phyloP scores from a whole-genome alignment of 1,140 invertebrate genomes.

The Saccostrea echinata region DNA sequence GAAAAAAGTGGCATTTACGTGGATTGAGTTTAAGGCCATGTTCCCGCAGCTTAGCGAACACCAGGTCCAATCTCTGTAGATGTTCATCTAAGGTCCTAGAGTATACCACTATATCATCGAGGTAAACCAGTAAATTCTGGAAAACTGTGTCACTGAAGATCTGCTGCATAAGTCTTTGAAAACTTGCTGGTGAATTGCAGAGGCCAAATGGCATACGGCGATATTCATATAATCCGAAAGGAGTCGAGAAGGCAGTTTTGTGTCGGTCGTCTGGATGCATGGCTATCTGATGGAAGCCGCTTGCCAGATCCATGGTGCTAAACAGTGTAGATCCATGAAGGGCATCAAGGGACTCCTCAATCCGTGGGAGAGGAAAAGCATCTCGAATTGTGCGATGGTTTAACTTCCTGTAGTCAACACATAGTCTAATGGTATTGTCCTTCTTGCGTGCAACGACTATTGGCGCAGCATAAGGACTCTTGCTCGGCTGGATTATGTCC shows the following conservation, averaged over 20 bases:
- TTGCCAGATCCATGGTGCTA: conserved; percentile 68
- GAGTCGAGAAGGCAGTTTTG: too few species aligned
- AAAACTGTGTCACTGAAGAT: conserved; percentile 43
- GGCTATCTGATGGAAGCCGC: conserved; percentile 76
- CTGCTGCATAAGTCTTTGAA: conserved; percentile 48
- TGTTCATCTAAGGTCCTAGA: conserved; percentile 10
- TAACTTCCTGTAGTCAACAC: conserved; percentile 80
- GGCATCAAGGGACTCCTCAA: conserved; percentile 78
- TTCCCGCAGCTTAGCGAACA: too few species aligned
- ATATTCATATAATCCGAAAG: too few species aligned
- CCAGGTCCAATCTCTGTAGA: too few species aligned
- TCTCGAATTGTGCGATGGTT: conserved; percentile 72
- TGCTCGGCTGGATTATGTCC: conserved; percentile 50
- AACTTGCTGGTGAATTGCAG: too few species aligned
- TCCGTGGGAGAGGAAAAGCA: conserved; percentile 80
- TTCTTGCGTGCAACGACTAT: conserved; percentile 54
- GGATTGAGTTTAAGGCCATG: too few species aligned
- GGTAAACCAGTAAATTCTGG: conserved; percentile 52
- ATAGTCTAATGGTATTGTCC: conserved; percentile 51
- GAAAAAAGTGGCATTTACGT: conserved; percentile 34
- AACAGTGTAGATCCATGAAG: conserved; percentile 69
- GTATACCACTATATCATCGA: conserved; percentile 59
- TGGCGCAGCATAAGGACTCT: conserved; percentile 55
- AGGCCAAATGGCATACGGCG: too few species aligned
- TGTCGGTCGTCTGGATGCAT: too few species aligned